Conservation (phyloP, 2,797 vertebrate species). For the Danio choprae region DNA sequence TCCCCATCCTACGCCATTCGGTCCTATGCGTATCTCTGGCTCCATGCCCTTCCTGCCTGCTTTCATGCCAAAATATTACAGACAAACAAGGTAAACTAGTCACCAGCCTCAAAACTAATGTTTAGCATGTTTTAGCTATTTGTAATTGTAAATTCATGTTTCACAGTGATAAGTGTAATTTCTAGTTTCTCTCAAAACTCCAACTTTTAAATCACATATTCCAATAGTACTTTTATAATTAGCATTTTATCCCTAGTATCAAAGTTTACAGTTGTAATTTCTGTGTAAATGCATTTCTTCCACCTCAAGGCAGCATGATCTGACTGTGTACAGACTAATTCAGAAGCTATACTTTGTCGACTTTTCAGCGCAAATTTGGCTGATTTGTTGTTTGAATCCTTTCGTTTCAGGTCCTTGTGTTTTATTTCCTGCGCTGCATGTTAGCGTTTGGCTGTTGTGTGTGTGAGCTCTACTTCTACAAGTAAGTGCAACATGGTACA, state of each 20-base stretch:
- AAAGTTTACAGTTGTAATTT: no score
- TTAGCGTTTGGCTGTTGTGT: conserved; percentile 95
- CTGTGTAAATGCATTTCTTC: no score
- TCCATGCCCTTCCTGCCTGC: conserved; percentile 93
- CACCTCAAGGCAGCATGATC: no score
- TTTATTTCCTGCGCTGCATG: conserved; percentile 97
- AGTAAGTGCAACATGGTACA: conserved; percentile 81
- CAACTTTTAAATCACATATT: no score
- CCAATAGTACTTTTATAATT: no score
- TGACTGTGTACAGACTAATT: no score
- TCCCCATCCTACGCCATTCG: conserved; percentile 94
- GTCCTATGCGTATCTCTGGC: conserved; percentile 95
- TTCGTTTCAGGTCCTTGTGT: conserved; percentile 89
- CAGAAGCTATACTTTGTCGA: no score
- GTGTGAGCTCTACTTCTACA: conserved; percentile 99
- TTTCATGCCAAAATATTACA: conserved; percentile 94
- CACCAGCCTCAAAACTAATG: conserved; percentile 12
- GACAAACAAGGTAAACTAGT: conserved; percentile 90
- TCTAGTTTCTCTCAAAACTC: no score
- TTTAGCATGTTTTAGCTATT: background rate
- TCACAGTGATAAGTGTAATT: no score
- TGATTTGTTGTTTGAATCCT: background rate
- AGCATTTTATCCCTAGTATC: no score
- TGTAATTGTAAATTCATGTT: background rate
- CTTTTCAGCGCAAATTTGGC: background rate